These are phyloP conservation scores for cat (Felis catus) DNA, from an alignment of 2,113 vertebrate species.

Conservation along the genomic window DNA sequence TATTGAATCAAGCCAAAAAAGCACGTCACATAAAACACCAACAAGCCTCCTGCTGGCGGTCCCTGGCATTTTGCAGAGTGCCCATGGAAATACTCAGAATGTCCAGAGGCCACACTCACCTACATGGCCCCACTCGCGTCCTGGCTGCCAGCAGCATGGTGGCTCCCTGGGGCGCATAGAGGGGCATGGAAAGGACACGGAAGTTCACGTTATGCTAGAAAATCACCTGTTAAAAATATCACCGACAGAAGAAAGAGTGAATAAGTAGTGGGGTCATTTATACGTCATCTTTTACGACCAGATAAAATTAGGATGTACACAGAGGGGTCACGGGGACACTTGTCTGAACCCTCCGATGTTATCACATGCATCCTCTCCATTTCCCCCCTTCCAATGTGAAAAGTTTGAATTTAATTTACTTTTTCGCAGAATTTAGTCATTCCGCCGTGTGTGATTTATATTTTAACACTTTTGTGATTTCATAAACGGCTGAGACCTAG, in stretches of 20 bases:
- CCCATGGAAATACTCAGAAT: fast-evolving
- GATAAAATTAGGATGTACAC: fast-evolving
- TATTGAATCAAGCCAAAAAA: too few relatives aligned
- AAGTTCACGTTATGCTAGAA: too few relatives aligned
- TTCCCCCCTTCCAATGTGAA: not conserved
- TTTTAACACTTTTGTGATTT: not conserved
- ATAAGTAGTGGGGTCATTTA: fast-evolving
- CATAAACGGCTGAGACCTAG: fast-evolving
- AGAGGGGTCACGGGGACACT: fast-evolving
- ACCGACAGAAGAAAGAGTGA: not conserved
- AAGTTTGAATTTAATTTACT: not conserved
- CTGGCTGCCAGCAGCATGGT: fast-evolving
- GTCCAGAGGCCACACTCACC: not conserved
- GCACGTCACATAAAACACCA: fast-evolving
- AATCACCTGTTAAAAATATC: fast-evolving
- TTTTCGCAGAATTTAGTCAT: not conserved
- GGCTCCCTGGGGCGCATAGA: not conserved
- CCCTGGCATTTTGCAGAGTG: fast-evolving
- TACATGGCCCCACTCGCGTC: fast-evolving
- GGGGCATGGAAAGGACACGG: fast-evolving
- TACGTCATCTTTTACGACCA: not conserved
- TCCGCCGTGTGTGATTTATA: not conserved
- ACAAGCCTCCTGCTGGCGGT: not conserved
- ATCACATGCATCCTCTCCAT: fast-evolving
- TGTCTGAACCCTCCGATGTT: fast-evolving